These are phyloP conservation scores for Melinaea menophilus DNA, from an alignment of 2,888 invertebrate species.

Conservation along the genomic window DNA sequence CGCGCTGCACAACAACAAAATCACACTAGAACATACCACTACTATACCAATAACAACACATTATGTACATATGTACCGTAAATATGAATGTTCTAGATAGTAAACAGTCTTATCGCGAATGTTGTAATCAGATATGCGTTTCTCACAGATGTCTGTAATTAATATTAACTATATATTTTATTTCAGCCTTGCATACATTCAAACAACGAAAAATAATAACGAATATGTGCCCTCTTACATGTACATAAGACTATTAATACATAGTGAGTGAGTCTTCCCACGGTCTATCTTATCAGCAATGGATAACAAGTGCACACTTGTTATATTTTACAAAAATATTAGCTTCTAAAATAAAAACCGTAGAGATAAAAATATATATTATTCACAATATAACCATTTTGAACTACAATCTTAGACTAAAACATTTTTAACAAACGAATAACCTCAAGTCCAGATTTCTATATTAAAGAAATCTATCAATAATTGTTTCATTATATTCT, in stretches of 20 bases:
- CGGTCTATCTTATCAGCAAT: conserved; percentile 28
- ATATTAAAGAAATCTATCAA: no score
- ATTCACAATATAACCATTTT: no score
- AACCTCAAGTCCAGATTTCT: no score
- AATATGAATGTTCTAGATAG: conserved; percentile 26
- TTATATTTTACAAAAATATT: not conserved
- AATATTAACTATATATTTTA: conserved; percentile 1
- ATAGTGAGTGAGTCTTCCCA: conserved; percentile 17
- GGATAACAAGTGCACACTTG: conserved; percentile 13
- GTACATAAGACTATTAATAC: no score
- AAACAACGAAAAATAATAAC: no score
- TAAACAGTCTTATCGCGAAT: conserved; percentile 16
- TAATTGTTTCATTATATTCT: no score
- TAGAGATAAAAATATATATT: no score
- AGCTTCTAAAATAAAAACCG: no score
- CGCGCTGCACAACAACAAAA: conserved; percentile 14
- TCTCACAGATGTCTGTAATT: conserved; percentile 13
- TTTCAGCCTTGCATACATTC: no score
- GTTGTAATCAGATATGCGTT: conserved; percentile 18
- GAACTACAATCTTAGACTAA: no score
- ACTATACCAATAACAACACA: conserved; percentile 9
- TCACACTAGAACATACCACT: conserved; percentile 5
- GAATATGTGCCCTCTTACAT: no score
- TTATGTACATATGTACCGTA: conserved; percentile 18
- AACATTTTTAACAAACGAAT: no score